These are phyloP conservation scores for Drosophila ochracea DNA, from an alignment of 2,888 invertebrate species.

Conservation along the genomic window DNA sequence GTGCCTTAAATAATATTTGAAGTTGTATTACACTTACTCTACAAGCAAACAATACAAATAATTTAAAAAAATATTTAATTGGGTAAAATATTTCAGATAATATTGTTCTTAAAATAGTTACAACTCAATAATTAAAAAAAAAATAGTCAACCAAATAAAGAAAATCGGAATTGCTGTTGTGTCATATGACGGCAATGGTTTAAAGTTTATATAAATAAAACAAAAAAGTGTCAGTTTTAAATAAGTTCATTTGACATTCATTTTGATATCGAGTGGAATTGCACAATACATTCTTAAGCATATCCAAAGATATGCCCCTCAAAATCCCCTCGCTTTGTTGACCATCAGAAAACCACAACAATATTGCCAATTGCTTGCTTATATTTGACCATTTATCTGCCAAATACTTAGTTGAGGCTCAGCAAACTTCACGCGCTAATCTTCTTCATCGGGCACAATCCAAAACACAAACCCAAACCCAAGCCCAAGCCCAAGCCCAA, in stretches of 20 bases:
- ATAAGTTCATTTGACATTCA: neutral
- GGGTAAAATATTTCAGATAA: no score
- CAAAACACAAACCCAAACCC: conserved; percentile 34
- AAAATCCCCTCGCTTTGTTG: neutral
- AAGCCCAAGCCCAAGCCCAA: conserved; percentile 42
- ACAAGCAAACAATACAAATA: neutral
- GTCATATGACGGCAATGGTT: no score
- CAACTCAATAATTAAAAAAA: no score
- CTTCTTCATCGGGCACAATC: conserved; percentile 67
- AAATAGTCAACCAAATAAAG: neutral
- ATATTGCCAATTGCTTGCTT: conserved; percentile 38
- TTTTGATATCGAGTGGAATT: conserved; percentile 6
- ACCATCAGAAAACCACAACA: conserved; percentile 5
- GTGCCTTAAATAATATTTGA: neutral
- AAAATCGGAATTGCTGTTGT: neutral
- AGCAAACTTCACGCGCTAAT: conserved; percentile 59
- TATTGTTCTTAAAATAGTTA: no score
- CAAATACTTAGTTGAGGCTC: conserved; percentile 48
- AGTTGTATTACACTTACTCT: neutral
- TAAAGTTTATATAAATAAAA: neutral
- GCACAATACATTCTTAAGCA: conserved; percentile 3
- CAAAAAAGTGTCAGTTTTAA: neutral
- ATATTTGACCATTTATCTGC: conserved; percentile 60
- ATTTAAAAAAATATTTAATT: no score
- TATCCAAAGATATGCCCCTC: neutral